Base-by-base conservation (phyloP, 1,140 invertebrate genomes). In the Ditylenchus dipsaci region DNA sequence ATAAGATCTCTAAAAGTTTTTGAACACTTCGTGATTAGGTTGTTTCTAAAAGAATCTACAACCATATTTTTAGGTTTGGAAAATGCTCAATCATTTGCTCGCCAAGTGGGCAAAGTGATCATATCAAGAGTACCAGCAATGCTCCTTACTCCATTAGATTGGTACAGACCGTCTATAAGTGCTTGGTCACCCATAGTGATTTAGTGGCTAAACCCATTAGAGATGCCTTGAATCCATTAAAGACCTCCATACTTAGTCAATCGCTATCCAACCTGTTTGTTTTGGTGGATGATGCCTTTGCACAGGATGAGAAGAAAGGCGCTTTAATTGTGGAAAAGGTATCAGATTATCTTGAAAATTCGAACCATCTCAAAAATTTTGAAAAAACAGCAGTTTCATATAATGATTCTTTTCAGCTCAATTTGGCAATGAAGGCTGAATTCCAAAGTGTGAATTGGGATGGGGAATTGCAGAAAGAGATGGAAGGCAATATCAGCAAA, bases 151-250 rank as follows among this genome's bases (percentile, higher is more conserved):
- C 69, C 17, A 76, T 79, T 56, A 61, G 76, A 30, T 57, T 78
- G 17, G 78, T 78, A 19, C 76, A 78, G 59, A 73, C 73, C 11
- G 53, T 78, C 43, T 66, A 58, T 45, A 78, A 78, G 43, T 81
- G 68, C 45, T 45, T 81, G 15, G 19, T 43, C 13, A 19, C 76
- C 9, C 76, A 78, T 59, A 29, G 61, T 13, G 76, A 78, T 19
- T 47, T 73, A 11, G 59, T 78, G 23, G 60, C 70, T 13, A 68
- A 65, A 23, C 47, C 68, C 19, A 73, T 75, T 47, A 63, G 75
- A 17, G 76, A 78, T 33, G 76, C 75, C 0, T 63, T 82, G n/a
- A 38, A 65, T 56, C 79, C 78, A 23, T 65, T 80, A n/a, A 80
- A 82, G 53, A 61, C 74, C 27, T 67, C 74, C 13, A 68, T 82